Evolutionary conservation across 1,140 invertebrate genomes (phyloP), one percentile per base, ranked within the genome.

Genomic region (Calycopis cecrops): DNA sequence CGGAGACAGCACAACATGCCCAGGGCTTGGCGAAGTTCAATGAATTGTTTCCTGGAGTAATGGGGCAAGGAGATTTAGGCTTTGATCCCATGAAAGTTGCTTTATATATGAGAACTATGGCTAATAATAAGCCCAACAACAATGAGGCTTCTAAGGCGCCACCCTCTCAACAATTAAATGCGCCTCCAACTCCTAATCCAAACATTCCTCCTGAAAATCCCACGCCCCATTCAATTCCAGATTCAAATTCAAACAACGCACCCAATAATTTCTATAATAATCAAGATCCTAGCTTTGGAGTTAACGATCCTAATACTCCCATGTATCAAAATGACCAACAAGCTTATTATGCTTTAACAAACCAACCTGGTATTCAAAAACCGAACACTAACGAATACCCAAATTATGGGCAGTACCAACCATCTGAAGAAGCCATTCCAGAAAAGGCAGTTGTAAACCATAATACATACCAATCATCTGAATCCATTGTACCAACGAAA

Each of bases 41-140:
- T 44, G 63, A 84, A 65, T 84, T 87, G 72, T 87, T 87, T 51
- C 84, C 84, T 35, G 81, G 79, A 14, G 69, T 85, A 35, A 78
- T 71, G 66, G 48, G 65, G 18, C 65, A 69, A 12, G 76, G 73
- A 42, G 76, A 84, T 59, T 62, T 85, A 44, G 73, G 70, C 28
- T 87, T 84, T 54, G 84, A 87, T 67, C 82, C 84, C 4, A 87
- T 87, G 84, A 66, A 76, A 14, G 84, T 87, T 51, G 84, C 84
- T 21, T 73, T 85, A 63, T 80, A 87, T 68, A 87, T 87, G 84
- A 85, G 21, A 28, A 6, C 21, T 28, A 28, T 28, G 21, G 21
- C 21, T 28, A 28, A 28, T 2, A 28, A 28, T 28, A 28, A 28
- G 6, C 21, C 6, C 21, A 28, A 28, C 21, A 28, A 28, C 2